Percentiles rank a stretch among this genome's conserved stretches.
These are phyloP conservation scores for Cynocephalus volans DNA, from an alignment of 2,113 vertebrate genomes.

Conservation along the genomic window DNA sequence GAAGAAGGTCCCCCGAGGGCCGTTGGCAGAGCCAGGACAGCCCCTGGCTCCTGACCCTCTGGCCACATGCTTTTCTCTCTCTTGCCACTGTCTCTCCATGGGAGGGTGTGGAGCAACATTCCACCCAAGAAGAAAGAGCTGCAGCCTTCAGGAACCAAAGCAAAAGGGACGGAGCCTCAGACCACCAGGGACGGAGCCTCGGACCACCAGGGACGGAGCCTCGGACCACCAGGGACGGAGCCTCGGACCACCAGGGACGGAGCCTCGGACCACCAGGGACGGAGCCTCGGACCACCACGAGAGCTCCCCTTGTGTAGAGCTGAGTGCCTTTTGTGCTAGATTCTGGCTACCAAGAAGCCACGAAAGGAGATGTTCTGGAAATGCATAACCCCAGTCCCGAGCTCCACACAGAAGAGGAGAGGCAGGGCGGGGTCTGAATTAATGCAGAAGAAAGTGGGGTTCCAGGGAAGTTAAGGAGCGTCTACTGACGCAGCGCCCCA, in stretches of 20 bases:
- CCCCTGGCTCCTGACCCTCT: neutral
- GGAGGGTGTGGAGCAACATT: fast-evolving
- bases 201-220: too few species aligned
- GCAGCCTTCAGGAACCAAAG: neutral
- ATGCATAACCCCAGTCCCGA: fast-evolving
- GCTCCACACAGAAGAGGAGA: neutral
- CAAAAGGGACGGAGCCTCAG: neutral
- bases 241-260: too few species aligned
- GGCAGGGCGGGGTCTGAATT: too few species aligned
- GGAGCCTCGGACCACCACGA: neutral
- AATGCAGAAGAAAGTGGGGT: too few species aligned
- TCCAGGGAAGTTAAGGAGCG: neutral
- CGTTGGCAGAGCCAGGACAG: neutral
- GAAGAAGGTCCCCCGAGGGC: neutral
- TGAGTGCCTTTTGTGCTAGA: neutral
- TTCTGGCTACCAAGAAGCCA: neutral
- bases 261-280: neutral
- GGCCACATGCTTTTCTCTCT: neutral
- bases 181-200: too few species aligned
- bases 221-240: too few species aligned
- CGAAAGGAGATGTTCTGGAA: neutral
- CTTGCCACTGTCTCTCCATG: neutral
- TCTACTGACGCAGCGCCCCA: too few species aligned
- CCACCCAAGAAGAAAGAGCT: neutral
- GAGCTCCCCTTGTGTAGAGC: neutral